Evolutionary conservation across 2,797 vertebrate species (phyloP), one percentile per base, ranked within the genome.

Genomic region (Lacerta bilineata): DNA sequence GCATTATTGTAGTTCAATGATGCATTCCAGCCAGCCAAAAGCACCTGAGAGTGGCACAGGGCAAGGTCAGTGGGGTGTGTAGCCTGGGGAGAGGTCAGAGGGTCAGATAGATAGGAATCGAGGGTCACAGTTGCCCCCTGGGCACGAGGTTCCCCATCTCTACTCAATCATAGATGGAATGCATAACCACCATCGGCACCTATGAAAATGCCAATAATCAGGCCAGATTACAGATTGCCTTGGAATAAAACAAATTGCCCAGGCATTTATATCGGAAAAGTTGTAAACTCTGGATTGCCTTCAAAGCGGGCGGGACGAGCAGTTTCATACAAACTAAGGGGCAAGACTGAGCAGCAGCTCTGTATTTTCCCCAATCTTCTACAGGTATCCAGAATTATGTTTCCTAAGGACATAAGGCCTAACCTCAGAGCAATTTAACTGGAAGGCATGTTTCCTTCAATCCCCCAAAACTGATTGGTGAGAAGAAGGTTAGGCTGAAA

Each of bases 371-470:
- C 33, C 36, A 50, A 3, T 75, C 80, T 36, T 39, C 8, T 17
- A 13, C 50, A 61, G 78, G 74, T 41, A 50, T 55, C 33, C 46
- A 80, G 50, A 36, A n/a, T 41, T 81, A n/a, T 87, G 27, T 50
- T 80, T 64, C 69, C 81, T 69, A 83, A 46, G 17, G 41, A 83
- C 23, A 46, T 68, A 68, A 81, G 41, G 0, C 61, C 84, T 83
- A 50, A 90, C 10, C 20, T 88, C 71, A 77, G 86, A 91, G 78
- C 85, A 69, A 71, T 46, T 11, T 85, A 27, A 89, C 83, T 74
- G 80, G 85, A 87, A 15, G 61, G 4, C 4, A 68, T 43, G 90
- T 89, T 87, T 91, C 81, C 88, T 94, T 89, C 68, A 91, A 90
- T 36, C 74, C 89, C 81, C 88, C 86, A 79, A 50, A 85, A 50